These are phyloP conservation scores for Himalopsyche anomala DNA, from an alignment of 2,888 invertebrate genomes.

Conservation along the genomic window DNA sequence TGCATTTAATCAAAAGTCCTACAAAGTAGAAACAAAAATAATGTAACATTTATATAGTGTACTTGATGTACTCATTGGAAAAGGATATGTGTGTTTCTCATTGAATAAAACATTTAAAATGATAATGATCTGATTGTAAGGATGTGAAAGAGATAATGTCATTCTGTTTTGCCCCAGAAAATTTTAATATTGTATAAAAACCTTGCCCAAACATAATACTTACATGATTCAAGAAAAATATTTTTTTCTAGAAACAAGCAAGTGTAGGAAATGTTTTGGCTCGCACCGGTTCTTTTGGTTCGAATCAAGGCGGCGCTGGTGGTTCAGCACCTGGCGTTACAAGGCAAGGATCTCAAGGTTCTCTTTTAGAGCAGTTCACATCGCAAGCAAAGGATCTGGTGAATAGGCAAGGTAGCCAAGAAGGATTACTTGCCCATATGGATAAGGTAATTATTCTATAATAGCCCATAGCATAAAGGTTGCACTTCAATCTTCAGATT, in stretches of 20 bases:
- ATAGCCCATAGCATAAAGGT: conserved; percentile 6
- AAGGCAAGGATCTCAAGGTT: conserved; percentile 89
- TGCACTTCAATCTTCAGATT: background rate
- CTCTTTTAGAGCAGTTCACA: conserved; percentile 91
- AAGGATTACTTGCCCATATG: conserved; percentile 91
- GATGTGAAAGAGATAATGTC: too few relatives aligned
- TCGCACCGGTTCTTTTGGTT: conserved; percentile 81
- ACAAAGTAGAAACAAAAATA: too few relatives aligned
- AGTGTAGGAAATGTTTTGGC: conserved; percentile 80
- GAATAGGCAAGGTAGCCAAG: conserved; percentile 92
- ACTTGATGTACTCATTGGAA: too few relatives aligned
- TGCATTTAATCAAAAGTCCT: too few relatives aligned
- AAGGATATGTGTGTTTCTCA: too few relatives aligned
- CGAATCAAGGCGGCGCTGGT: conserved; percentile 73
- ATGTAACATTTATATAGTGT: too few relatives aligned
- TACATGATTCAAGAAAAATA: background rate
- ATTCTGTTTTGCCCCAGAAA: too few relatives aligned
- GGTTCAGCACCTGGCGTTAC: conserved; percentile 71
- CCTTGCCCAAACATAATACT: too few relatives aligned
- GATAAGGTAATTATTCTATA: conserved; percentile 82
- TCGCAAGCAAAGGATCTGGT: conserved; percentile 93
- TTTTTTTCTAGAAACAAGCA: conserved; percentile 75
- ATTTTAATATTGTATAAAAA: too few relatives aligned
- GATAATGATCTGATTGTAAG: too few relatives aligned
- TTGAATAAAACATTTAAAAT: too few relatives aligned